Percentiles rank a stretch among this genome's conserved stretches.
Conservation (phyloP, 2,888 invertebrate genomes). For the Acanthosepion pharaonis region DNA sequence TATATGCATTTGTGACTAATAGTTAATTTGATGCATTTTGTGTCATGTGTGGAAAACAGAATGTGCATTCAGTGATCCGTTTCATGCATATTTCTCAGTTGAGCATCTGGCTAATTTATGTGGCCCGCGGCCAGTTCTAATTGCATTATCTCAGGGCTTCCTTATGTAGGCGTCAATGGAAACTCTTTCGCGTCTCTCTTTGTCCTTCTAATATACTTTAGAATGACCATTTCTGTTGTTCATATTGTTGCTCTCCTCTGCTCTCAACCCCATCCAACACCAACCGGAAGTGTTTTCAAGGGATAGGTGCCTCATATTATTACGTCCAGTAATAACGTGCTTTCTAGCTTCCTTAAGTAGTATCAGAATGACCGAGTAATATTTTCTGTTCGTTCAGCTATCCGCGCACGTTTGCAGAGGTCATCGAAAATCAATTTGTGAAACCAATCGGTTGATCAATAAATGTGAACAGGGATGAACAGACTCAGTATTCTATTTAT, state of each 20-base stretch:
- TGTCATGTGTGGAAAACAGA: neutral
- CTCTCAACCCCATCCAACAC: neutral
- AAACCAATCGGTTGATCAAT: neutral
- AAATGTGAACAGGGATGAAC: neutral
- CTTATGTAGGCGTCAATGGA: neutral
- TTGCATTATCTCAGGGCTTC: neutral
- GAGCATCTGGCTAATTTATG: conserved; percentile 4
- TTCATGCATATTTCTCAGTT: neutral
- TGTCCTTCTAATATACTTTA: neutral
- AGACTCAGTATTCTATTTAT: no score
- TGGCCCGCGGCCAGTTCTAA: neutral
- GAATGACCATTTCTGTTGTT: neutral
- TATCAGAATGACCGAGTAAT: neutral
- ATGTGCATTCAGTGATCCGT: neutral
- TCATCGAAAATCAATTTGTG: neutral
- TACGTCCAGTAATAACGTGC: neutral
- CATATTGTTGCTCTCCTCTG: neutral
- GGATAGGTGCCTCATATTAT: neutral
- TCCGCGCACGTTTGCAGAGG: neutral
- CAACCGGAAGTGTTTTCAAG: neutral
- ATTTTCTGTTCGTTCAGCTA: neutral
- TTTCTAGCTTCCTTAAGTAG: neutral
- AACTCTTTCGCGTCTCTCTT: neutral
- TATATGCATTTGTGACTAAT: neutral
- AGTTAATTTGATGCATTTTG: neutral